Conservation (phyloP, 2,113 vertebrate species). For the Crotalus viridis region DNA sequence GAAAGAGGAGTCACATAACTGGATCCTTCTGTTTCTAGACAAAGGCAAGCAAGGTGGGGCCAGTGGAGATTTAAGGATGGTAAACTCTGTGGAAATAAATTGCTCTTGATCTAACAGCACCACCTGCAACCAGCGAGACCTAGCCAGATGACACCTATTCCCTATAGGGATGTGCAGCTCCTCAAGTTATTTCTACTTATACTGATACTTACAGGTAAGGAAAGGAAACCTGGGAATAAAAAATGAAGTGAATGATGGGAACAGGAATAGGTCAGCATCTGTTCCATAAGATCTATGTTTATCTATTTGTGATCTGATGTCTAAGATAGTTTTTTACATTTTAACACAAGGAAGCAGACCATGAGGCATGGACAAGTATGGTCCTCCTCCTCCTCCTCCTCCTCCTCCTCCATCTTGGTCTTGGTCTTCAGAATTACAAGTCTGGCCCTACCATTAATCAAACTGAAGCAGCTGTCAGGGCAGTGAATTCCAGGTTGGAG, state of each 20-base stretch:
- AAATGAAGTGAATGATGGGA: not conserved
- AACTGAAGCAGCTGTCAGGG: too few relatives aligned
- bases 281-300: not conserved
- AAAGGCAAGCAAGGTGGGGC: constrained; percentile 18
- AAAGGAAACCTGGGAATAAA: not conserved
- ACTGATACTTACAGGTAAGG: not conserved
- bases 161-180: not conserved
- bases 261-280: not conserved
- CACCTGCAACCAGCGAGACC: not conserved
- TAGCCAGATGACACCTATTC: not conserved
- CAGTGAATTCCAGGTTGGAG: too few relatives aligned
- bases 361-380: too few relatives aligned
- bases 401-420: too few relatives aligned
- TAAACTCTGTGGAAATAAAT: not conserved
- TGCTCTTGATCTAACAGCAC: not conserved
- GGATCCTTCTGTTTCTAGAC: constrained; percentile 2
- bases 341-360: too few relatives aligned
- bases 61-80: constrained; percentile 3
- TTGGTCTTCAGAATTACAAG: too few relatives aligned
- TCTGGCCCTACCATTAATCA: too few relatives aligned
- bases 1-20: constrained; percentile 8
- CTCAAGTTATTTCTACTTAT: not conserved
- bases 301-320: not conserved
- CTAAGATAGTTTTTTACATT: too few relatives aligned
- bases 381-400: too few relatives aligned